Conservation (phyloP, 2,113 vertebrate genomes). For the Suncus etruscus region DNA sequence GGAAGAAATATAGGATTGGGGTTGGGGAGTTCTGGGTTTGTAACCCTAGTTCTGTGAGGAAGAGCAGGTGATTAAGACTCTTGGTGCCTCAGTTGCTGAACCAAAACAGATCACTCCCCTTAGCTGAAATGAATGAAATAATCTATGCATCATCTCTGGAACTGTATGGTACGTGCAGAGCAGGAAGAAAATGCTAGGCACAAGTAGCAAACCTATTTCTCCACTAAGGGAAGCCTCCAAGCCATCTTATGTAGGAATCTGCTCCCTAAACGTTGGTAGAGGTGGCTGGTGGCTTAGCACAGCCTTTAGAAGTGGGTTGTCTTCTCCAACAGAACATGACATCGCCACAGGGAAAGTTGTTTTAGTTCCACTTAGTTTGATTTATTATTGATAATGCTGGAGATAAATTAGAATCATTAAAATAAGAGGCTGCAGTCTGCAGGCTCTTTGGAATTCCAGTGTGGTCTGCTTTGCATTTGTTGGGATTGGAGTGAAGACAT, state of each 20-base stretch:
- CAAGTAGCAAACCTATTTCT: background rate
- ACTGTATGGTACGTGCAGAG: fast-evolving
- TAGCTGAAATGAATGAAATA: background rate
- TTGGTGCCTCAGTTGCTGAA: background rate
- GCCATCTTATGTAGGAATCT: background rate
- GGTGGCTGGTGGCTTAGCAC: background rate
- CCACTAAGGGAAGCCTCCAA: fast-evolving
- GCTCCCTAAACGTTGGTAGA: background rate
- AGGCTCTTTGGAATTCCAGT: conserved; percentile 60
- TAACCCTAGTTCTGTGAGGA: background rate
- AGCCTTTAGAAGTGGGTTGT: conserved; percentile 50
- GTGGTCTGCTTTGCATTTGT: conserved; percentile 6
- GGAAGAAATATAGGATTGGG: background rate
- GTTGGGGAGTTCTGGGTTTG: background rate
- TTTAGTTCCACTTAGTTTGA: conserved; percentile 79
- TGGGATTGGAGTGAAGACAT: background rate
- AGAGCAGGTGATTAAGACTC: background rate
- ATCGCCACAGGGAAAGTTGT: conserved; percentile 51
- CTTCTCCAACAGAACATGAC: conserved; percentile 72
- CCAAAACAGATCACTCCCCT: background rate
- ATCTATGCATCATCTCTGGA: background rate
- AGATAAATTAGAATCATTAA: conserved; percentile 80
- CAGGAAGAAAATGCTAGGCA: background rate
- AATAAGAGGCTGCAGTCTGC: conserved; percentile 48
- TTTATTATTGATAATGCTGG: conserved; percentile 81